A percentile compares a stretch with the other conserved stretches of the same genome.
Conservation (phyloP, 1,140 invertebrate species). For the Pseudachorutes palmiensis region DNA sequence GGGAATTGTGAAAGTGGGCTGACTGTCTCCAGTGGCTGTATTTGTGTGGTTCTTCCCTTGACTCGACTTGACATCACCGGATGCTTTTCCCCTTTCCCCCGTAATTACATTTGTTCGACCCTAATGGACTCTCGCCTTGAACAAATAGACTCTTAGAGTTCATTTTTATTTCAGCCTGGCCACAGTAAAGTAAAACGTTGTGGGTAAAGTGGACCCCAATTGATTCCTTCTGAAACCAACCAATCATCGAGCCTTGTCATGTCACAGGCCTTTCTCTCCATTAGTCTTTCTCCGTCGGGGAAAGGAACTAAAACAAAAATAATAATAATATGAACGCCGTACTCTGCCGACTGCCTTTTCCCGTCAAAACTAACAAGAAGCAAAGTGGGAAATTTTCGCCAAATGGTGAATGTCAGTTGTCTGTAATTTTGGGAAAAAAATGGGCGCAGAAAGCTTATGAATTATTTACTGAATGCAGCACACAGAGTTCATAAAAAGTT, state of each 20-base stretch:
- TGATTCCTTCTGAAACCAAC: neutral
- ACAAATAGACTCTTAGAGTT: conserved; percentile 34
- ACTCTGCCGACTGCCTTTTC: too few relatives aligned
- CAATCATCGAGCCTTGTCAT: conserved; percentile 2
- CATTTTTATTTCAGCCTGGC: neutral
- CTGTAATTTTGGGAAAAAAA: too few relatives aligned
- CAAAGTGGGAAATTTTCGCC: too few relatives aligned
- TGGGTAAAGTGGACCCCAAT: conserved; percentile 5
- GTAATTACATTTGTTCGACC: conserved; percentile 36
- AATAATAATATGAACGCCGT: too few relatives aligned
- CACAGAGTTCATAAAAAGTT: too few relatives aligned
- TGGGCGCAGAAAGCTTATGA: too few relatives aligned
- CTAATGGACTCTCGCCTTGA: conserved; percentile 37
- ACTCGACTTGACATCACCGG: conserved; percentile 22
- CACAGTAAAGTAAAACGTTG: too few relatives aligned
- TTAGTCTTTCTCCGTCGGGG: neutral
- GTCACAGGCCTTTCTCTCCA: neutral
- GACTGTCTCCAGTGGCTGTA: neutral
- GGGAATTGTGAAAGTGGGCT: neutral
- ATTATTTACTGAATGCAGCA: too few relatives aligned
- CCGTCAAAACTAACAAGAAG: too few relatives aligned
- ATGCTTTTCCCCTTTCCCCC: conserved; percentile 31
- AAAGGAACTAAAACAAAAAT: neutral
- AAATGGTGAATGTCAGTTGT: too few relatives aligned
- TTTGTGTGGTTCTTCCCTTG: neutral